A percentile compares a stretch with the other conserved stretches of the same genome.
These are phyloP conservation scores for Aplysia californica DNA, from an alignment of 1,140 invertebrate genomes.

Conservation along the genomic window DNA sequence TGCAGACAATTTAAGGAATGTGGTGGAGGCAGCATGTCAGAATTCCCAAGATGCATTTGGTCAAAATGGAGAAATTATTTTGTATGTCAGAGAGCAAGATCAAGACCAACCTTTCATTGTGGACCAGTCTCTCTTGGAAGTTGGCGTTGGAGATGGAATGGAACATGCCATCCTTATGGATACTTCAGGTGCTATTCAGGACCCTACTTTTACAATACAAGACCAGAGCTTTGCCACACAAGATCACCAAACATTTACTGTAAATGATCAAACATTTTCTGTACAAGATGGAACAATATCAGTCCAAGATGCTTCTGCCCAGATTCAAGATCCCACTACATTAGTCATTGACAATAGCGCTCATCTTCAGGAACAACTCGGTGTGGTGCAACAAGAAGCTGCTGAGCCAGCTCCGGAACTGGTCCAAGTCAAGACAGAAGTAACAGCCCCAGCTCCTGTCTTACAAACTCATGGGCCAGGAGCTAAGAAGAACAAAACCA, in stretches of 20 bases:
- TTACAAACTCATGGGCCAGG: not conserved
- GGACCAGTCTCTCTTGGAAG: not conserved
- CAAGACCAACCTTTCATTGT: slow-evolving; percentile 5
- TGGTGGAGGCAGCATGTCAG: slow-evolving; percentile 21
- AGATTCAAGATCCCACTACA: too few relatives aligned
- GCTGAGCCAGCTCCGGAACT: not conserved
- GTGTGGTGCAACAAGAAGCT: too few relatives aligned
- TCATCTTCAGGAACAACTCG: too few relatives aligned
- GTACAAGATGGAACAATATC: too few relatives aligned
- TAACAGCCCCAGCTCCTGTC: not conserved
- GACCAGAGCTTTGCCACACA: not conserved
- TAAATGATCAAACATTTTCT: too few relatives aligned
- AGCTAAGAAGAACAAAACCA: not conserved
- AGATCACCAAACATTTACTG: too few relatives aligned
- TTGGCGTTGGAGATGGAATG: not conserved
- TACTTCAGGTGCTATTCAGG: not conserved
- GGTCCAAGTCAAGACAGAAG: not conserved
- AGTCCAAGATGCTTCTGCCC: too few relatives aligned
- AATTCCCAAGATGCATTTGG: slow-evolving; percentile 12
- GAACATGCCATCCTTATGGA: not conserved
- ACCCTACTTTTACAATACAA: not conserved
- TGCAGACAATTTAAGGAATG: slow-evolving; percentile 24
- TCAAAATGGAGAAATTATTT: slow-evolving; percentile 22
- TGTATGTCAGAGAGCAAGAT: slow-evolving; percentile 21
- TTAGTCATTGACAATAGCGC: too few relatives aligned